These are phyloP conservation scores for Cephus nigrinus DNA, from an alignment of 2,888 invertebrate species.

Conservation along the genomic window DNA sequence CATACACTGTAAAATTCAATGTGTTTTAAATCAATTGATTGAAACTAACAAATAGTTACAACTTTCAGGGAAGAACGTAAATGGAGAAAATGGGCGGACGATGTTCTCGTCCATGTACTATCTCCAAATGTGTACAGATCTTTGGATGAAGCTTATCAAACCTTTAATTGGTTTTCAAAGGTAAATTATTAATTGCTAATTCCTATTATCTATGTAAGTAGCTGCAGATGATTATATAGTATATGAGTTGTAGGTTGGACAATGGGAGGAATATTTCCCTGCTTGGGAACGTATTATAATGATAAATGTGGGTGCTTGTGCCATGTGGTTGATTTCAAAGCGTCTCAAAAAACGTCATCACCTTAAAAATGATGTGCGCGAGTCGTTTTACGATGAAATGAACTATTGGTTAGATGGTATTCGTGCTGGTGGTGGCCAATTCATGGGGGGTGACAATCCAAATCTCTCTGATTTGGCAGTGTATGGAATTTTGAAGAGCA, in stretches of 20 bases:
- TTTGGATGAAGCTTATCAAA: conserved; percentile 83
- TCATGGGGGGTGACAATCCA: conserved; percentile 88
- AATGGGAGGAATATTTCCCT: conserved; percentile 92
- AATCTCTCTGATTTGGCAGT: conserved; percentile 94
- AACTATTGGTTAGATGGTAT: conserved; percentile 82
- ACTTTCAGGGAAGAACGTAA: conserved; percentile 85
- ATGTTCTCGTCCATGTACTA: conserved; percentile 88
- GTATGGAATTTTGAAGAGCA: conserved; percentile 90
- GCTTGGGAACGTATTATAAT: conserved; percentile 86
- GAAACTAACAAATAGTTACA: not conserved
- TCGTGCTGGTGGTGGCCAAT: conserved; percentile 76
- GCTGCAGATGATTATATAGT: conserved; percentile 9
- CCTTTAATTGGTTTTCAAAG: conserved; percentile 94
- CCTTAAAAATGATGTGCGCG: conserved; percentile 88
- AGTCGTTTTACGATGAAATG: conserved; percentile 90
- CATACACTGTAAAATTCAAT: conserved; percentile 21
- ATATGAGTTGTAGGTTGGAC: conserved; percentile 73
- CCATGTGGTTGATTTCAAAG: conserved; percentile 94
- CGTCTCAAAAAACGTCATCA: conserved; percentile 85
- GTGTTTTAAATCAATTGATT: not conserved
- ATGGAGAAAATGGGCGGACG: conserved; percentile 97
- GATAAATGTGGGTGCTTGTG: conserved; percentile 91
- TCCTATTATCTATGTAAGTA: not conserved
- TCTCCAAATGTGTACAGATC: conserved; percentile 98
- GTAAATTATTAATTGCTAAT: conserved; percentile 46